phyloP scores from a whole-genome alignment of 1,140 invertebrate species.

The Anoplophora glabripennis region DNA sequence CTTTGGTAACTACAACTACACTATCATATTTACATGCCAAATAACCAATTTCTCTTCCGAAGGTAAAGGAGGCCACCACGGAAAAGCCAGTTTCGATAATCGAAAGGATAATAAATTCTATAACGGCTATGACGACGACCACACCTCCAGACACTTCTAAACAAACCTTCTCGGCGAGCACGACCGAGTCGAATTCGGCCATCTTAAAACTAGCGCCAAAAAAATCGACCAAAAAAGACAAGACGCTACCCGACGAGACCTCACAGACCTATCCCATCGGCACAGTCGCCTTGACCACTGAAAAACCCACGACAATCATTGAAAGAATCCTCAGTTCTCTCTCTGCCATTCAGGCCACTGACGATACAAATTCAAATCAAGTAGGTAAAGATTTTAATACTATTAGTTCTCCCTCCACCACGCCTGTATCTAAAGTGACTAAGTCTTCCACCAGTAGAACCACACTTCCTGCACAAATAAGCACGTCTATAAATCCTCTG shows the following conservation, averaged over 20 bases:
- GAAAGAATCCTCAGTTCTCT: conserved; percentile 47
- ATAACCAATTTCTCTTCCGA: conserved; percentile 24
- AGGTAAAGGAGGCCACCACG: conserved; percentile 35
- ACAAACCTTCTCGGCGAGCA: conserved; percentile 18
- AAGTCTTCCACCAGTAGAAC: conserved; percentile 27
- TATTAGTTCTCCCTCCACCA: conserved; percentile 34
- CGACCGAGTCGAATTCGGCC: conserved; percentile 31
- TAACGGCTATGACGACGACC: conserved; percentile 44
- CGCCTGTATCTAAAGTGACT: conserved; percentile 34
- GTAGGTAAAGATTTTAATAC: conserved; percentile 43
- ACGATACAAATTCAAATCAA: conserved; percentile 29
- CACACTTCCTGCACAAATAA: conserved; percentile 34
- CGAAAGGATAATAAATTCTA: conserved; percentile 47
- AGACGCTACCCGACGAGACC: conserved; percentile 26
- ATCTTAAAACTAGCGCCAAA: conserved; percentile 44
- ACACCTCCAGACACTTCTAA: conserved; percentile 25
- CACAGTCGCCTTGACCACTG: conserved; percentile 34
- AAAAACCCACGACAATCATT: conserved; percentile 48
- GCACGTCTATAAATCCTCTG: conserved; percentile 34
- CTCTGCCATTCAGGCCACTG: conserved; percentile 43
- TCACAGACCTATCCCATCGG: conserved; percentile 2
- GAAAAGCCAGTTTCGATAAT: conserved; percentile 43
- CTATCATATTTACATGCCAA: neutral
- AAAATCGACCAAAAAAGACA: conserved; percentile 36
- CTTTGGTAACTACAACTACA: conserved; percentile 8